Evolutionary conservation across 2,113 vertebrate species (phyloP), one percentile per base, ranked within the genome.

Genomic region (Hypomesus transpacificus): DNA sequence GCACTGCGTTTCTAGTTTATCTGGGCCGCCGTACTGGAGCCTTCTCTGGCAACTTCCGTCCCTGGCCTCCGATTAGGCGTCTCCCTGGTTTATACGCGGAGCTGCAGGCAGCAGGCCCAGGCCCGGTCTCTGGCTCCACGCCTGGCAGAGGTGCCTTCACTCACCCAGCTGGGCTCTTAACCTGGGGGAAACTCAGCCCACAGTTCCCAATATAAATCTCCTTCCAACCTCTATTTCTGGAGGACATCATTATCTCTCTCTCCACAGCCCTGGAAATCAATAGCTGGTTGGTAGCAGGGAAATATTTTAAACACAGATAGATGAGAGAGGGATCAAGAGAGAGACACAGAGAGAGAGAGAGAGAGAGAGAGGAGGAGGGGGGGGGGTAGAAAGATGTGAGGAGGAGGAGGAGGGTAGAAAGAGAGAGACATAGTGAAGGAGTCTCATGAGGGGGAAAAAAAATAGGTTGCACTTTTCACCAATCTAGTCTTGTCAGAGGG

Each of bases 181-280:
- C 81, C 64, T 52, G 21, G 59, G 74, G 81, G 80, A 52, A 65
- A 70, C 62, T 46, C 73, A 62, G 34, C 70, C 59, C 53, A 50
- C 67, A 16, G 58, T 75, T 81, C 72, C 72, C 59, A 68, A 73
- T 83, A 86, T 86, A 83, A 81, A 80, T 66, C 66, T 69, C 71
- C 76, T 54, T 77, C 70, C 81, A 83, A 71, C 65, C 53, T 71
- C 71, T 51, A 46, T 53, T 60, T 74, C 78, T 79, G 2, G 69
- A 69, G 75, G 71, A 82, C 79, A 86, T 86, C 68, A 87, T 88
- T 85, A 89, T 82, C 84, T 77, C 76, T 79, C 76, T 50, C 51
- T 75, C 75, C 21, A 22, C 70, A 69, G 56, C 68, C 73, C 74
- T 50, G 81, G 77, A 82, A 85, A 87, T 87, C 86, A 86, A 75